phyloP scores from a whole-genome alignment of 2,888 invertebrate genomes.

The Imbricaverruca yamaguchii region DNA sequence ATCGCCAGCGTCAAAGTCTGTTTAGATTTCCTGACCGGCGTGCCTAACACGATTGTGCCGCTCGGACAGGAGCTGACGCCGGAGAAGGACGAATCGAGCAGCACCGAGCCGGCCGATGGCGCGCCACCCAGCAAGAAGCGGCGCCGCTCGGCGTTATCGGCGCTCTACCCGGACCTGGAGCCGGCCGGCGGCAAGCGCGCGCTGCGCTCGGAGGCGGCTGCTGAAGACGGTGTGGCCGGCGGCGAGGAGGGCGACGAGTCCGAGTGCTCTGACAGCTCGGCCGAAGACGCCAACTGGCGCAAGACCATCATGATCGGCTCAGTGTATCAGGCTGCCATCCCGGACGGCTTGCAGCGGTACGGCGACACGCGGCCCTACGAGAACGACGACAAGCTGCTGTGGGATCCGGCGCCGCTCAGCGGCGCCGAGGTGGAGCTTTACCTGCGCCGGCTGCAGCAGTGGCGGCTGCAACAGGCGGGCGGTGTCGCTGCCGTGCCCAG shows the following conservation, averaged over 20 bases:
- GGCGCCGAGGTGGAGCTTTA: slow-evolving; percentile 71
- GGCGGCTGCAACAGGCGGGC: slow-evolving; percentile 42
- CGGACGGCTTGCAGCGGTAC: slow-evolving; percentile 82
- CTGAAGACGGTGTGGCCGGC: slow-evolving; percentile 22
- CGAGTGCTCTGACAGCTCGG: slow-evolving; percentile 63
- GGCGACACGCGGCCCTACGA: slow-evolving; percentile 83
- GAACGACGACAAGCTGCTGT: slow-evolving; percentile 88
- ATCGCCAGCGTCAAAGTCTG: too few relatives aligned
- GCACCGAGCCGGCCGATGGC: slow-evolving; percentile 25
- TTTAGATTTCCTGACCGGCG: too few relatives aligned
- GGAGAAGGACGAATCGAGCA: slow-evolving; percentile 25
- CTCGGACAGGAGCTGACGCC: neutral
- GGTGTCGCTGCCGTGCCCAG: slow-evolving; percentile 54
- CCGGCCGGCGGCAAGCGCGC: neutral
- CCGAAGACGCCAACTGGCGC: slow-evolving; percentile 74
- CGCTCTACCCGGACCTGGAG: slow-evolving; percentile 16
- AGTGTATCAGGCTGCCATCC: slow-evolving; percentile 88
- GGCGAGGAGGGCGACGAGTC: slow-evolving; percentile 58
- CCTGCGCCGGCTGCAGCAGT: slow-evolving; percentile 50
- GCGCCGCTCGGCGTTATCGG: slow-evolving; percentile 9
- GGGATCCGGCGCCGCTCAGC: slow-evolving; percentile 75
- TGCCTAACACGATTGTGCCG: too few relatives aligned
- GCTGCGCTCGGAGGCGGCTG: neutral
- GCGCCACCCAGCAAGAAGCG: neutral
- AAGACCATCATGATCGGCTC: slow-evolving; percentile 90